phyloP scores from a whole-genome alignment of 2,888 invertebrate genomes.

The Tenthredo livida region DNA sequence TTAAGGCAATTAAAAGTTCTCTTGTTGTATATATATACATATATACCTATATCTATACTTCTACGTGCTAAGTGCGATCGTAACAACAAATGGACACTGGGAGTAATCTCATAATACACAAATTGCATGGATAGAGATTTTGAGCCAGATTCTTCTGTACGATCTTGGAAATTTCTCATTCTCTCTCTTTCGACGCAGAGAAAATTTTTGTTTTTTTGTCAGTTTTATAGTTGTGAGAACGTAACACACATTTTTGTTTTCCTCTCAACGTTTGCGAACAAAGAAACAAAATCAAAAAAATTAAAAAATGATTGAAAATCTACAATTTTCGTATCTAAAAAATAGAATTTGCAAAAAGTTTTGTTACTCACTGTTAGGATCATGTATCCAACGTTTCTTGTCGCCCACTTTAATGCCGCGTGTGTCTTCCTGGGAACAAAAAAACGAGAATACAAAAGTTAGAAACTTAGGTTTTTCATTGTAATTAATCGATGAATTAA shows the following conservation, averaged over 20 bases:
- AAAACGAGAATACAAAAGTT: conserved; percentile 8
- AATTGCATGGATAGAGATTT: conserved; percentile 23
- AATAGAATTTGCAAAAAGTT: too few species aligned
- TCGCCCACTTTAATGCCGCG: conserved; percentile 81
- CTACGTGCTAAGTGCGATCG: conserved; percentile 3
- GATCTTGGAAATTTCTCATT: neutral
- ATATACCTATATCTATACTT: neutral
- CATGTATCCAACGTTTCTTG: conserved; percentile 88
- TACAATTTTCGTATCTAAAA: too few species aligned
- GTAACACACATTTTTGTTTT: too few species aligned
- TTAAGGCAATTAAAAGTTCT: conserved; percentile 30
- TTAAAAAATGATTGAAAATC: too few species aligned
- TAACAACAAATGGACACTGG: conserved; percentile 10
- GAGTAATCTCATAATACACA: conserved; percentile 5
- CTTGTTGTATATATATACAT: neutral
- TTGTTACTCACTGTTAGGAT: conserved; percentile 85
- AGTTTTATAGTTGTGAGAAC: too few species aligned
- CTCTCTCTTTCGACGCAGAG: too few species aligned
- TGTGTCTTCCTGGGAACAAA: conserved; percentile 79
- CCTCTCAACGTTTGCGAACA: too few species aligned
- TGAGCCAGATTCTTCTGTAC: neutral
- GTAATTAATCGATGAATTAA: neutral
- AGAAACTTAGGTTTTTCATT: neutral
- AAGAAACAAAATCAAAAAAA: too few species aligned
- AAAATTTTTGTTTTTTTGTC: too few species aligned